Percentiles rank a stretch among this genome's conserved stretches.
phyloP scores from a whole-genome alignment of 1,140 invertebrate species.

The Ctenoplectra terminalis region DNA sequence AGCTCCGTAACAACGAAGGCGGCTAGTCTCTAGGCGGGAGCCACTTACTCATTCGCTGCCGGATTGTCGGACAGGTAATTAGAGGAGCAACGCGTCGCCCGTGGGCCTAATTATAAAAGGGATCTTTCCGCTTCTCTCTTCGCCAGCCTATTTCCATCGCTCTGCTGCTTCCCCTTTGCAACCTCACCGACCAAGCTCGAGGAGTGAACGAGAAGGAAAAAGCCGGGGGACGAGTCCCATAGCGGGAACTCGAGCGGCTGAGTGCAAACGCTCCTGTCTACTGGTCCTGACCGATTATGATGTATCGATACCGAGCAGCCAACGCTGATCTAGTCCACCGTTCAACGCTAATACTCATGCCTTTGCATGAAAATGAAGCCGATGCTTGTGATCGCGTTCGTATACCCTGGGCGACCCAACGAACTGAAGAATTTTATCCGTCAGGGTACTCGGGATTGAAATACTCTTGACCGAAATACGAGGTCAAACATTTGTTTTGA shows the following conservation, averaged over 20 bases:
- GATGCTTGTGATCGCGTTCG: conserved; percentile 10
- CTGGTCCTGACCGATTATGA: conserved; percentile 59
- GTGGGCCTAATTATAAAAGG: conserved; percentile 81
- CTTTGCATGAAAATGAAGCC: conserved; percentile 24
- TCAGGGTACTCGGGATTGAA: no score
- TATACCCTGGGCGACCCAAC: background rate
- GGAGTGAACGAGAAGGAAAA: background rate
- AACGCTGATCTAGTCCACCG: background rate
- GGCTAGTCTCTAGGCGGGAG: conserved; percentile 39
- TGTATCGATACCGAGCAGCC: conserved; percentile 43
- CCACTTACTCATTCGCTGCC: conserved; percentile 73
- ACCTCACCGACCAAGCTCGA: conserved; percentile 10
- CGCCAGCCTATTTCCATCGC: conserved; percentile 43
- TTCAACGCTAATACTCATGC: conserved; percentile 14
- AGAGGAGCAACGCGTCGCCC: conserved; percentile 79
- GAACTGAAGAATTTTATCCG: no score
- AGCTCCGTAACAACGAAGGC: conserved; percentile 65
- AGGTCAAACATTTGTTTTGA: no score
- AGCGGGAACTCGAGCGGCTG: conserved; percentile 25
- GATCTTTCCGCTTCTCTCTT: conserved; percentile 50
- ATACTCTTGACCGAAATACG: no score
- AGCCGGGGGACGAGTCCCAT: background rate
- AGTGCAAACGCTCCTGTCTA: conserved; percentile 30
- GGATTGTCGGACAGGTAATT: conserved; percentile 81
- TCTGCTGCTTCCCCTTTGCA: conserved; percentile 33